phyloP scores from a whole-genome alignment of 2,113 vertebrate genomes.

The Rhipidura dahli region DNA sequence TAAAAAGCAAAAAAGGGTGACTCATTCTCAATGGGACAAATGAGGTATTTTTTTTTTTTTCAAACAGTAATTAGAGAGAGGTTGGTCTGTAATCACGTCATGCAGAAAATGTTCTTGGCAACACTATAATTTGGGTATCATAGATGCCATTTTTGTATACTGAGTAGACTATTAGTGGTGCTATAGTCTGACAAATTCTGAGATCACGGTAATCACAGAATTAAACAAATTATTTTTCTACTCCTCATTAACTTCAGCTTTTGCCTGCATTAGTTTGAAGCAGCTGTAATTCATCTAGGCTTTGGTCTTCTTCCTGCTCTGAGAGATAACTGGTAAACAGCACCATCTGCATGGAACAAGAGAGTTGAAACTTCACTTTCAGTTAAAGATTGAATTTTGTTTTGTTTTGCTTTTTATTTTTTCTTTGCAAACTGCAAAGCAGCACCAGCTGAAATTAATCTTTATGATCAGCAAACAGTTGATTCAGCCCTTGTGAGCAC shows the following conservation, averaged over 20 bases:
- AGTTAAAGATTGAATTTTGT: background rate
- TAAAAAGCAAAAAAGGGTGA: background rate
- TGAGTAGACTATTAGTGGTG: background rate
- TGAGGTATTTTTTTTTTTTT: background rate
- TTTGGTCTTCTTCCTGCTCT: slow-evolving; percentile 15
- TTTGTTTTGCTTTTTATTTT: background rate
- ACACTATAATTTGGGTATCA: background rate
- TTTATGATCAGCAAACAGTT: slow-evolving; percentile 38
- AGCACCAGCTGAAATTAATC: slow-evolving; percentile 42
- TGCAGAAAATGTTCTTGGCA: background rate
- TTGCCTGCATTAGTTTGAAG: slow-evolving; percentile 17
- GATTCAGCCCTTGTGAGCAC: background rate
- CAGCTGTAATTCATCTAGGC: slow-evolving; percentile 8
- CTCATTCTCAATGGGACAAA: background rate
- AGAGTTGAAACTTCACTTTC: background rate
- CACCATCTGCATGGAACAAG: slow-evolving; percentile 36
- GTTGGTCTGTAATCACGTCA: background rate
- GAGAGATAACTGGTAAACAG: slow-evolving; percentile 37
- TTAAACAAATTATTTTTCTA: background rate
- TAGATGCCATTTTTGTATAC: background rate
- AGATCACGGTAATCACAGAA: background rate
- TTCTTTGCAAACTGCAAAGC: background rate
- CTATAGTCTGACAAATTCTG: background rate
- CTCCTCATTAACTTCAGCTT: slow-evolving; percentile 36
- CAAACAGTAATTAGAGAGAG: background rate